Evolutionary conservation across 2,113 vertebrate species (phyloP), one percentile per base, ranked within the genome.

Genomic region (Hemibagrus wyckioides): DNA sequence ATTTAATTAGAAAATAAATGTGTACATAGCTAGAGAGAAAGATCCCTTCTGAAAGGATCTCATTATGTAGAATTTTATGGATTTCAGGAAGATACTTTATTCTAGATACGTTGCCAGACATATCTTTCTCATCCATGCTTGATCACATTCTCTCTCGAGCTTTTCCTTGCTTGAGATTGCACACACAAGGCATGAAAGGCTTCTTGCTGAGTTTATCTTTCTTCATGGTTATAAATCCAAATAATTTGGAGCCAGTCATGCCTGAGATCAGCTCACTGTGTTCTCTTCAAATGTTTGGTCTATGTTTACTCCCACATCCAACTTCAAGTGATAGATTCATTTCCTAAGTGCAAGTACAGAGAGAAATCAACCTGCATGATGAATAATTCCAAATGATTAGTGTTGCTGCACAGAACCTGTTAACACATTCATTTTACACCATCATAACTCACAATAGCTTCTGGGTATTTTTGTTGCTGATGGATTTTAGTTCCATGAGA

Each of bases 181-280:
- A 59, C 67, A 59, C 69, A 30, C 52, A 59, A 85, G 9, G 25
- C 41, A 61, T 25, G 73, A 30, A 59, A 44, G 71, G 54, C 54
- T 69, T 84, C 82, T 23, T 71, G 48, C 73, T 73, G 75, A 71
- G 63, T 67, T 80, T 54, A 39, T 14, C 52, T 63, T 79, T 88
- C 73, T 63, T 54, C 54, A 57, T 39, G 44, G 82, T 50, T 69
- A 48, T 25, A 57, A 48, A 71, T 69, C 15, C 54, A 61, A 75
- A 56, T 85, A n/a, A 48, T 59, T 85, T 54, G 48, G 48, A 69
- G 63, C 50, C 59, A 73, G 11, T 54, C 63, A 84, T 80, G 57
- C 41, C 44, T 80, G 23, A 65, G 65, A 84, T 69, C 9, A 56
- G 50, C 65, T 57, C 9, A 6, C 21, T 57, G 8, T 41, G 15